Conservation (phyloP, 2,797 vertebrate species). For the Emys orbicularis region DNA sequence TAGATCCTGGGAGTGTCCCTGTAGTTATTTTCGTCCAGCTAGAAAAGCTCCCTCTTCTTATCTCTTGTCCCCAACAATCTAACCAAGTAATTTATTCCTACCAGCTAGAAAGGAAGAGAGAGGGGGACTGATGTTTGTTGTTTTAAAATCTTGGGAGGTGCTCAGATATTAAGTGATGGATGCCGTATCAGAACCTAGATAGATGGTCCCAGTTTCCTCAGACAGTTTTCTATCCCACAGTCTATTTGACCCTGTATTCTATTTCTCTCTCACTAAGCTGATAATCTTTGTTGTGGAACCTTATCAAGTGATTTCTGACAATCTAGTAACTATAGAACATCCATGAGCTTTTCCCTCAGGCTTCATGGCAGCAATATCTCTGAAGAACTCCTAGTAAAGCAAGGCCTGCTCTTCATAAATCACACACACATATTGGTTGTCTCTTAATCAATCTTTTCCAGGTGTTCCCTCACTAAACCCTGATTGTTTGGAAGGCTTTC, state of each 20-base stretch:
- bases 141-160: neutral
- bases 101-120: neutral
- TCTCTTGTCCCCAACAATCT: neutral
- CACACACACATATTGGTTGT: conserved; percentile 46
- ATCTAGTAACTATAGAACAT: conserved; percentile 27
- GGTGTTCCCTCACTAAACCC: conserved; percentile 77
- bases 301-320: conserved; percentile 73
- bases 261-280: conserved; percentile 9
- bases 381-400: conserved; percentile 70
- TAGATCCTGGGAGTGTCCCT: neutral
- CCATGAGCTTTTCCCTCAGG: conserved; percentile 10
- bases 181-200: accelerated
- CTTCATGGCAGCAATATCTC: conserved; percentile 70
- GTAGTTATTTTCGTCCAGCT: neutral
- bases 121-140: neutral
- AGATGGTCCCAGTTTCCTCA: neutral
- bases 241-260: neutral
- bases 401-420: conserved; percentile 77
- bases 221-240: neutral
- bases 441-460: conserved; percentile 84
- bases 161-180: neutral
- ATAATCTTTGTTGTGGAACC: conserved; percentile 45
- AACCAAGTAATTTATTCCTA: neutral
- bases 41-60: neutral
- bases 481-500: conserved; percentile 50